Percentiles rank a stretch among this genome's conserved stretches.
Evolutionary conservation across 2,113 vertebrate genomes (phyloP).

Genomic region (Aldabrachelys gigantea): DNA sequence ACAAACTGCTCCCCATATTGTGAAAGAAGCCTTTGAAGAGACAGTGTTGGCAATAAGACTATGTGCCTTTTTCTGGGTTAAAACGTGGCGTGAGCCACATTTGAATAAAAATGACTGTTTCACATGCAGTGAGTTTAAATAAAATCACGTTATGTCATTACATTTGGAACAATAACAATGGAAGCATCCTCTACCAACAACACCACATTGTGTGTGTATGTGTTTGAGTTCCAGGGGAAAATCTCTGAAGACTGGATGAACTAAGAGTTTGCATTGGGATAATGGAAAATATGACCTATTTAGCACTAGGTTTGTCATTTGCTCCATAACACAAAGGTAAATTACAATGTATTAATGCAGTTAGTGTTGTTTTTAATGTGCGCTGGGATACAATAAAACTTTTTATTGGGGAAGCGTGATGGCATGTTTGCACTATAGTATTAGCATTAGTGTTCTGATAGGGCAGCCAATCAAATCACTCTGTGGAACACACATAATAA

Average conservation of each 20-base stretch:
- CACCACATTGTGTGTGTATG: neutral
- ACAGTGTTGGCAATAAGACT: neutral
- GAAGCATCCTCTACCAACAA: neutral
- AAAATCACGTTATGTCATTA: neutral
- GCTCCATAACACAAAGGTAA: constrained; percentile 81
- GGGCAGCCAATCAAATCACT: constrained; percentile 75
- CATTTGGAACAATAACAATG: neutral
- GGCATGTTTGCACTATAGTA: constrained; percentile 70
- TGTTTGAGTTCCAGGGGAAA: constrained; percentile 1
- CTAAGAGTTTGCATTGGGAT: constrained; percentile 73
- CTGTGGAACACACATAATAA: constrained; percentile 82
- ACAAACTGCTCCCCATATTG: constrained; percentile 38
- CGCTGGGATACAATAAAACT: constrained; percentile 81
- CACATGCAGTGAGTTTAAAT: neutral
- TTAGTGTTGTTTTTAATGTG: constrained; percentile 82
- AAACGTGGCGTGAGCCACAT: constrained; percentile 22
- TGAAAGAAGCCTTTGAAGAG: constrained; percentile 45
- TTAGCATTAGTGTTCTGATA: constrained; percentile 70
- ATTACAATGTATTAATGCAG: constrained; percentile 84
- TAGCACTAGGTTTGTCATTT: constrained; percentile 81
- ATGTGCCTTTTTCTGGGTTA: neutral
- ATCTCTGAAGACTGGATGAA: constrained; percentile 65
- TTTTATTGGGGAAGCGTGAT: constrained; percentile 84
- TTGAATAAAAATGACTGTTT: constrained; percentile 27
- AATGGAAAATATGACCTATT: constrained; percentile 85